Evolutionary conservation across 2,888 invertebrate genomes (phyloP), one percentile per base, ranked within the genome.

Genomic region (Sinhomidia bicolor): DNA sequence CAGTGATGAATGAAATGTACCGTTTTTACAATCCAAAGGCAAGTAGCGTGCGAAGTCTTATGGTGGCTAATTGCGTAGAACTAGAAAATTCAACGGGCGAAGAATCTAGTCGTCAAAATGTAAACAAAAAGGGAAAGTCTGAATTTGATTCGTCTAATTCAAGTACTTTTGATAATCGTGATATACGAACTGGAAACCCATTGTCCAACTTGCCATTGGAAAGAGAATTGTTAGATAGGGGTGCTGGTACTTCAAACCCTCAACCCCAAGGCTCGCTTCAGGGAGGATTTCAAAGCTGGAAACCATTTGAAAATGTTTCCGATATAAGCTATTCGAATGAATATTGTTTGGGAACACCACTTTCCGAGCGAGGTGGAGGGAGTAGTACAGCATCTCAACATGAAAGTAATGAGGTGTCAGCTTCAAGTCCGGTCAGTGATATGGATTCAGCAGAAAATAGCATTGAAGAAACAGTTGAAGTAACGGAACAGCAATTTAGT

Each of bases 1-100:
- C 97, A 0, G 96, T 97, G 68, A 95, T 96, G 93, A 96, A 95
- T 93, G 95, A 95, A 92, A 93, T 96, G 90, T 94, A 93, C 90
- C 95, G 95, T 92, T 97, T 97, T 93, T 96, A 96, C 93, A 97
- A 97, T 93, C 94, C 95, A 26, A 97, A 96, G 94, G 96, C 97
- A 3, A 83, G 83, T 17, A 83, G 81, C 0, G 95, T 97, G 60
- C 94, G 97, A 74, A 95, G 96, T 6, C 95, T 97, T 51, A 96
- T 96, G 95, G 95, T 97, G 68, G 96, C 97, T 0, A 95, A 96
- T 93, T 96, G 96, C 93, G 93, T 95, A 26, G 88, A 89, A 14
- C 9, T 57, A 29, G 84, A 87, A 6, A 54, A 54, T 29, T 32
- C 74, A 17, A 4, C 20, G 4, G 47, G 54, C 5, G 79, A 29